Evolutionary conservation across 2,888 invertebrate species (phyloP).

Genomic region (Lumbricus terrestris): DNA sequence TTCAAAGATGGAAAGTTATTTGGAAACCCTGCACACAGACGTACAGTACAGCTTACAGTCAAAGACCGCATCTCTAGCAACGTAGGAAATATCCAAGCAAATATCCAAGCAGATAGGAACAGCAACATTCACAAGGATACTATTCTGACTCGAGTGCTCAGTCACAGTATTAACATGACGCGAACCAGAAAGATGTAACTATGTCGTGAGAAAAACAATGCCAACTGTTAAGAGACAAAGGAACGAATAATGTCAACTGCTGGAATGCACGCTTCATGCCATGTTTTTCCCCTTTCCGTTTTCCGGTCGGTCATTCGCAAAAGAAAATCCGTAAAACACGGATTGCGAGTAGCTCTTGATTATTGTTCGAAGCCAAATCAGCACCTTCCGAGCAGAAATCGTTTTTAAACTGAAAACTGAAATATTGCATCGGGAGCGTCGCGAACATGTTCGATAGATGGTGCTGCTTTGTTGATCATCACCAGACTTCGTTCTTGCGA

Average conservation of each 20-base stretch:
- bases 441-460: neutral
- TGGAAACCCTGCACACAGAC: neutral
- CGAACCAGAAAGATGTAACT: neutral
- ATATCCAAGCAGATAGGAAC: neutral
- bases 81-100: no score
- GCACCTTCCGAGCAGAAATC: neutral
- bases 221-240: neutral
- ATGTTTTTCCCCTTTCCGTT: no score
- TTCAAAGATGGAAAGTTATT: neutral
- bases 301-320: neutral
- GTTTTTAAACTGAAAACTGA: conserved; percentile 3
- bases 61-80: neutral
- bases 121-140: neutral
- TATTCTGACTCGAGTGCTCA: neutral
- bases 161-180: neutral
- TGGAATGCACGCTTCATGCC: neutral
- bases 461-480: neutral
- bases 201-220: neutral
- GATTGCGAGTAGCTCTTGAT: neutral
- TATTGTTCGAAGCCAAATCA: neutral
- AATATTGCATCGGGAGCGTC: neutral
- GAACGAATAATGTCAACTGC: neutral
- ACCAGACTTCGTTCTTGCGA: conserved; percentile 11
- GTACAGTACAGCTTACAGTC: neutral
- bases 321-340: neutral